Evolutionary conservation across 2,797 vertebrate species (phyloP).

Genomic region (Falco peregrinus): DNA sequence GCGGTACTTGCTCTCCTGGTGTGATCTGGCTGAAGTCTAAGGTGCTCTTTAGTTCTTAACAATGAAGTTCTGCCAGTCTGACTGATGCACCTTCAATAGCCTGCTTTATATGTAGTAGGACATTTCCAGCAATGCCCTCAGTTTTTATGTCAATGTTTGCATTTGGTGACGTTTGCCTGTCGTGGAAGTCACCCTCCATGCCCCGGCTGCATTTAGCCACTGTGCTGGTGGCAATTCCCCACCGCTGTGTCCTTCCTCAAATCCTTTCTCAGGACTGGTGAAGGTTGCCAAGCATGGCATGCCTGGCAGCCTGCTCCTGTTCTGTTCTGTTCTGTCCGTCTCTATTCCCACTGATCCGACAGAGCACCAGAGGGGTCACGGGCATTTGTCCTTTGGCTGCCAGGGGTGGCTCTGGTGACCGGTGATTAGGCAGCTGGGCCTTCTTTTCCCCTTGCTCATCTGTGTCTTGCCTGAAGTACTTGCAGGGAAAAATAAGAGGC

Average conservation of each 20-base stretch:
- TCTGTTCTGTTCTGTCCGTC: not conserved
- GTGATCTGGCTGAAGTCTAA: not conserved
- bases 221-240: not conserved
- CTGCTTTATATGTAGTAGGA: not conserved
- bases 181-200: rapidly evolving
- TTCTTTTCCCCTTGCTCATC: not conserved
- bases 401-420: not conserved
- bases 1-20: rapidly evolving
- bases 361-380: not conserved
- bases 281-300: not conserved
- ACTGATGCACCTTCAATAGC: not conserved
- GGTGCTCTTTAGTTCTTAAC: not conserved
- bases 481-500: not conserved
- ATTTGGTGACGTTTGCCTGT: rapidly evolving
- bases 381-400: not conserved
- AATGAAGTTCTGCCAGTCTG: not conserved
- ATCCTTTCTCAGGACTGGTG: not conserved
- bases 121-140: not conserved
- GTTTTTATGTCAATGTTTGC: not conserved
- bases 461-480: not conserved
- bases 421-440: not conserved
- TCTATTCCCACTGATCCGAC: not conserved
- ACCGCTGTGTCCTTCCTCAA: not conserved
- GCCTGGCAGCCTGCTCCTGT: not conserved
- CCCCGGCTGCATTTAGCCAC: not conserved